Evolutionary conservation across 2,113 vertebrate species (phyloP).

Genomic region (Brachypodius melanocephalos): DNA sequence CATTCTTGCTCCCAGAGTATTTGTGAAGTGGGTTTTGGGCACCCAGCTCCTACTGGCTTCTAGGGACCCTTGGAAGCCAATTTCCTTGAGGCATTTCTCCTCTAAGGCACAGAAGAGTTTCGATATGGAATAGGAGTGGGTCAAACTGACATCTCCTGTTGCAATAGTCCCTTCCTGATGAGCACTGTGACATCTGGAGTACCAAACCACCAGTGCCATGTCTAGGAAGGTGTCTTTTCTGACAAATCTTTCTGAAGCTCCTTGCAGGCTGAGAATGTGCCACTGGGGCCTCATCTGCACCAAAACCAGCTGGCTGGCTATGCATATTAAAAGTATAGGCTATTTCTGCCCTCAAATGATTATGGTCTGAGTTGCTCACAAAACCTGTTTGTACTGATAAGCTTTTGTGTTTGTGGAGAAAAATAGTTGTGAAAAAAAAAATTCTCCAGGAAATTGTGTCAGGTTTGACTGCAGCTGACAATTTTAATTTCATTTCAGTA

Average conservation of each 20-base stretch:
- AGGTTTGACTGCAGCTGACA: not conserved
- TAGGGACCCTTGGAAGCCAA: not conserved
- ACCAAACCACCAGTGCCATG: not conserved
- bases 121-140: not conserved
- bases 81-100: not conserved
- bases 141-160: not conserved
- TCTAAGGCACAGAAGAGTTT: not conserved
- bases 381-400: not conserved
- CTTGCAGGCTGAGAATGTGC: not conserved
- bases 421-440: no score
- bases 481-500: not conserved
- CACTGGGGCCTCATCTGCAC: not conserved
- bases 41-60: not conserved
- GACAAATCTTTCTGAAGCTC: not conserved
- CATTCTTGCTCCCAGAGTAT: not conserved
- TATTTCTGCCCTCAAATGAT: not conserved
- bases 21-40: not conserved
- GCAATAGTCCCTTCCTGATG: not conserved
- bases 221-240: not conserved
- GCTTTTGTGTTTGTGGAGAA: not conserved
- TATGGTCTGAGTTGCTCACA: not conserved
- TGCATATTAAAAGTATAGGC: not conserved
- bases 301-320: not conserved
- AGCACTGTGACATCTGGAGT: not conserved
- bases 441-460: not conserved